Evolutionary conservation across 2,797 vertebrate genomes (phyloP).

Genomic region (Clarias fuscus): DNA sequence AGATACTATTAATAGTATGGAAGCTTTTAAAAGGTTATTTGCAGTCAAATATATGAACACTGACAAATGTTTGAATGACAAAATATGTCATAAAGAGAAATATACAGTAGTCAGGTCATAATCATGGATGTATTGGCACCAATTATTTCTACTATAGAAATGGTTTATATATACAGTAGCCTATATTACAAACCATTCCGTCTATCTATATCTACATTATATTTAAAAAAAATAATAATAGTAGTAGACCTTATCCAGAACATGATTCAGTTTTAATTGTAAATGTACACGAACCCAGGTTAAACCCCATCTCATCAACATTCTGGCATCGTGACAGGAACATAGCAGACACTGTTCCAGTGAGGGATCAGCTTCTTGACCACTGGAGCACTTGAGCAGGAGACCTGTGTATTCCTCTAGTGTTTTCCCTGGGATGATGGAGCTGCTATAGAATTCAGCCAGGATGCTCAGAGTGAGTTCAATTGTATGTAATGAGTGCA

Average conservation of each 20-base stretch:
- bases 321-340: slow-evolving; percentile 41
- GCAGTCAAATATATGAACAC: slow-evolving; percentile 22
- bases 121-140: background rate
- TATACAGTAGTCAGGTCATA: background rate
- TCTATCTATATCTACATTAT: background rate
- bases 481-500: background rate
- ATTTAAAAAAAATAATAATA: background rate
- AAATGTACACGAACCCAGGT: slow-evolving; percentile 20
- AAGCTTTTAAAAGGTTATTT: slow-evolving; percentile 37
- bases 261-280: background rate
- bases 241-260: background rate
- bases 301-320: slow-evolving; percentile 37
- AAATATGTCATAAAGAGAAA: background rate
- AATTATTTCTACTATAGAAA: background rate
- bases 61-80: background rate
- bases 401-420: background rate
- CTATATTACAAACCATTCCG: too few species aligned
- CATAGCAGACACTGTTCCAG: slow-evolving; percentile 28
- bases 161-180: background rate
- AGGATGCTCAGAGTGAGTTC: slow-evolving; percentile 2
- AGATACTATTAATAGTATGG: slow-evolving; percentile 42
- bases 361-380: slow-evolving; percentile 12
- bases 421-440: slow-evolving; percentile 11
- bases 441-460: slow-evolving; percentile 14
- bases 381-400: background rate